Base-by-base conservation (phyloP, 2,113 vertebrate species). In the Festucalex cinctus region DNA sequence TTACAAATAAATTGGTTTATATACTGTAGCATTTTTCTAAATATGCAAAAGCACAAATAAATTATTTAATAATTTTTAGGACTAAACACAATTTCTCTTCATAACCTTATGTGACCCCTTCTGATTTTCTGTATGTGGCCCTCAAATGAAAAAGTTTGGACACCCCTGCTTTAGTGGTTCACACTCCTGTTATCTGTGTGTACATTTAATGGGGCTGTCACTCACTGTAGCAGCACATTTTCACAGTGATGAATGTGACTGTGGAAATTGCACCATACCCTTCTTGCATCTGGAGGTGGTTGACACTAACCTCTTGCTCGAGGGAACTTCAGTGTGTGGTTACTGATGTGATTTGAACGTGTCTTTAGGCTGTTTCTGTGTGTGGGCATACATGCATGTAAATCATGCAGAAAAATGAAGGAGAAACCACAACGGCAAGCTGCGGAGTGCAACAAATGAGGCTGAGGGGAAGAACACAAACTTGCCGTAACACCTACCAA, bases 111-210 rank as follows among this genome's bases (percentile, higher is more conserved):
- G n/a, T n/a, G n/a, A n/a, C n/a, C n/a, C n/a, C n/a, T n/a, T n/a
- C n/a, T n/a, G n/a, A n/a, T n/a, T n/a, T n/a, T n/a, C n/a, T n/a
- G n/a, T n/a, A n/a, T n/a, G n/a, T n/a, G n/a, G n/a, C n/a, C n/a
- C n/a, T n/a, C n/a, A n/a, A n/a, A n/a, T n/a, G n/a, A n/a, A n/a
- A n/a, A n/a, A n/a, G n/a, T n/a, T n/a, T n/a, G n/a, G n/a, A n/a
- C n/a, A n/a, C n/a, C n/a, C n/a, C n/a, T n/a, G n/a, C n/a, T n/a
- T 39, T 70, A 82, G 85, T 86, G 80, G 85, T 69, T 68, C 54
- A 63, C 53, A 77, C 81, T 88, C 85, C 85, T 84, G 78, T 81
- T 86, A 86, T 81, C 79, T 83, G 83, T 72, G 80, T 70, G 64
- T 65, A 66, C 76, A 84, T 77, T 83, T 85, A 78, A 79, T 70